A percentile compares a stretch with the other conserved stretches of the same genome.
phyloP scores from a whole-genome alignment of 2,888 invertebrate genomes.

The Aplocera efformata region DNA sequence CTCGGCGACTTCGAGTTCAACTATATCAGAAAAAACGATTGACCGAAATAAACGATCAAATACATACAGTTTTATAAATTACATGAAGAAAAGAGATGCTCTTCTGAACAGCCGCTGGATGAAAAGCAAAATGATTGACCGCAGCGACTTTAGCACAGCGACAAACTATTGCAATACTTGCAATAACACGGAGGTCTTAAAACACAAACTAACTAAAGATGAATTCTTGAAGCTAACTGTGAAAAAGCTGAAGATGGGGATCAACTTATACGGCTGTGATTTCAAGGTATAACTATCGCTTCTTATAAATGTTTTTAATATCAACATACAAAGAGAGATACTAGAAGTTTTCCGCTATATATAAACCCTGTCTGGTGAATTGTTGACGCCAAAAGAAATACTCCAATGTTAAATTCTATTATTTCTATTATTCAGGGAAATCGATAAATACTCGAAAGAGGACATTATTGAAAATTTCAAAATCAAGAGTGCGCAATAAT shows the following conservation, averaged over 20 bases:
- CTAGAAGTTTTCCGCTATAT: too few species aligned
- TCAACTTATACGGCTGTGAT: constrained; percentile 70
- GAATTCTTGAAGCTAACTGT: constrained; percentile 51
- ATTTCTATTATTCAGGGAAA: too few species aligned
- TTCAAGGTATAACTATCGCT: constrained; percentile 55
- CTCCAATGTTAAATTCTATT: too few species aligned
- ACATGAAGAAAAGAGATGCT: constrained; percentile 56
- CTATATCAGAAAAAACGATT: background rate
- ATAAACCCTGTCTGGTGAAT: too few species aligned
- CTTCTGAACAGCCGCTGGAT: constrained; percentile 24
- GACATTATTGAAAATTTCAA: too few species aligned
- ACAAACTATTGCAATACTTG: constrained; percentile 53
- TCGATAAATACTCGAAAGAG: too few species aligned
- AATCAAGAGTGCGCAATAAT: too few species aligned
- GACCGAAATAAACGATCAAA: constrained; percentile 23
- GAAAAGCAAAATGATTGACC: constrained; percentile 12
- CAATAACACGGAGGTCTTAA: constrained; percentile 50
- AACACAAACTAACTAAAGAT: constrained; percentile 49
- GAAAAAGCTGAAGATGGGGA: constrained; percentile 65
- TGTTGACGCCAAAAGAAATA: too few species aligned
- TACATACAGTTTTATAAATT: constrained; percentile 59
- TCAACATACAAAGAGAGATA: too few species aligned
- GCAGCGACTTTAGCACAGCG: constrained; percentile 21
- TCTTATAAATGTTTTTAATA: too few species aligned
- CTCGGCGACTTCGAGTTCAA: constrained; percentile 2